phyloP scores from a whole-genome alignment of 2,113 vertebrate genomes.

The Psilopsiagon aymara region DNA sequence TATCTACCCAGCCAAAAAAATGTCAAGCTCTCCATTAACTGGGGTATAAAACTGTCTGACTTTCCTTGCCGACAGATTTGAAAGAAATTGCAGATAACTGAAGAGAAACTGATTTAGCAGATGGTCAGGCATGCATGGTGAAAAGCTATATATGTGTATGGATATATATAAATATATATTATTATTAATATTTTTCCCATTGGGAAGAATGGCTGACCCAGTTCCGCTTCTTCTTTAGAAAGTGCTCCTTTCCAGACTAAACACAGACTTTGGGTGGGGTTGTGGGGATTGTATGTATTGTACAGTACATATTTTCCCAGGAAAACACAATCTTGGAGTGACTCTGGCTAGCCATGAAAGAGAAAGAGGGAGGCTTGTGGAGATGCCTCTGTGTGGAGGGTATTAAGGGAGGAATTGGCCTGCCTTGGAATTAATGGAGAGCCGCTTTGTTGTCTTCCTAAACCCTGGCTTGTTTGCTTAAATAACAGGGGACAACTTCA shows the following conservation, averaged over 20 bases:
- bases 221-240: conserved; percentile 50
- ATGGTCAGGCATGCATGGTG: conserved; percentile 51
- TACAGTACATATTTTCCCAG: conserved; percentile 63
- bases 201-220: conserved; percentile 47
- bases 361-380: neutral
- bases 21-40: conserved; percentile 61
- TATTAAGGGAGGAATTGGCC: neutral
- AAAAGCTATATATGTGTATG: conserved; percentile 41
- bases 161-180: conserved; percentile 15
- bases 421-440: neutral
- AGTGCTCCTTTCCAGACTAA: conserved; percentile 64
- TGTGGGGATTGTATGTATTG: conserved; percentile 52
- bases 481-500: neutral
- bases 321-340: conserved; percentile 51
- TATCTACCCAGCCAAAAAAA: conserved; percentile 50
- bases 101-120: conserved; percentile 66
- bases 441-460: neutral
- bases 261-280: conserved; percentile 71
- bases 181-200: conserved; percentile 65
- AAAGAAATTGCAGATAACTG: conserved; percentile 65
- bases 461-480: neutral
- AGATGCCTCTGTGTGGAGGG: neutral
- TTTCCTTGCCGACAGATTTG: conserved; percentile 49
- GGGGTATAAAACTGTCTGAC: conserved; percentile 64
- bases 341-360: conserved; percentile 43